These are phyloP conservation scores for Agapetus fuscipes DNA, from an alignment of 2,888 invertebrate species.

Conservation along the genomic window DNA sequence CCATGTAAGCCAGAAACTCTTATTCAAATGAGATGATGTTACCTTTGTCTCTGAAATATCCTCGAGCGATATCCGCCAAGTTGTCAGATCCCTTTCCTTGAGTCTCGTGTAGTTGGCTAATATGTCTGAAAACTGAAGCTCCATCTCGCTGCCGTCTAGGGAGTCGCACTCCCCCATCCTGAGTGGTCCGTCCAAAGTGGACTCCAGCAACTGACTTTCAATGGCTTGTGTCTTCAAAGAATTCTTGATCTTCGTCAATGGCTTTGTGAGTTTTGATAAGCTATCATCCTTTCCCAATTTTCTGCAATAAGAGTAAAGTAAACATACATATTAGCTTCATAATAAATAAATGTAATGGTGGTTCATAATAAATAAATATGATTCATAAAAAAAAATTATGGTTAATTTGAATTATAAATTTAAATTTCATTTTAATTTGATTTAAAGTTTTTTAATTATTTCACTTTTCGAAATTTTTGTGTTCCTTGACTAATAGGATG, in stretches of 20 bases:
- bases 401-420: slow-evolving; percentile 7
- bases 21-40: too few species aligned
- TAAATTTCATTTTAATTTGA: slow-evolving; percentile 21
- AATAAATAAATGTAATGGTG: background rate
- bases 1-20: too few species aligned
- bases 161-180: slow-evolving; percentile 24
- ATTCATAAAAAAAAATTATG: slow-evolving; percentile 5
- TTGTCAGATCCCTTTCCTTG: slow-evolving; percentile 48
- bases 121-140: slow-evolving; percentile 32
- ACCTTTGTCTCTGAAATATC: slow-evolving; percentile 37
- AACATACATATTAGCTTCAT: slow-evolving; percentile 7
- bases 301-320: slow-evolving; percentile 37
- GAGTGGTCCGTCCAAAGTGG: too few species aligned
- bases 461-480: too few species aligned
- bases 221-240: slow-evolving; percentile 46
- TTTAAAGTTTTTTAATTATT: too few species aligned
- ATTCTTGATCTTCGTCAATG: slow-evolving; percentile 53
- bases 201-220: slow-evolving; percentile 41
- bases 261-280: slow-evolving; percentile 42
- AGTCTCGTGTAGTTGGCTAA: slow-evolving; percentile 35
- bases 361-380: background rate
- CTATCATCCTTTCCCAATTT: slow-evolving; percentile 30
- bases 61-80: slow-evolving; percentile 56
- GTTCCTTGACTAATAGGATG: too few species aligned
- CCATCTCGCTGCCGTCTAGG: slow-evolving; percentile 31